Conservation (phyloP, 2,888 invertebrate genomes). For the Linnaemya vulpina region DNA sequence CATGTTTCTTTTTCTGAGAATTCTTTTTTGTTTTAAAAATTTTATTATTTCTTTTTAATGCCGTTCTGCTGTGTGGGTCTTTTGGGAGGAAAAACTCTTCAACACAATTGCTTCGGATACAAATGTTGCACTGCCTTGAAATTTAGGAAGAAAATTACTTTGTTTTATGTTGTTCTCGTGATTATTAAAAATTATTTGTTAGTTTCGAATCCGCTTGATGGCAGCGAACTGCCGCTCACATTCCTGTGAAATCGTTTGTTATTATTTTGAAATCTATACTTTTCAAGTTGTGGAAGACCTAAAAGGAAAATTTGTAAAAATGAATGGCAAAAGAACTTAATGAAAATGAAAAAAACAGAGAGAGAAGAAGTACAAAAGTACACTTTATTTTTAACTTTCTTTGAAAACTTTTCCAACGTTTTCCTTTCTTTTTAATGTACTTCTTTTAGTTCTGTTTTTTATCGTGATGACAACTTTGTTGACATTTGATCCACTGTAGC, state of each 20-base stretch:
- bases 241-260: not conserved
- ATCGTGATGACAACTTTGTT: slow-evolving; percentile 69
- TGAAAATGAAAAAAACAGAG: slow-evolving; percentile 11
- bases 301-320: slow-evolving; percentile 29
- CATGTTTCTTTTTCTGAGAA: not conserved
- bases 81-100: not conserved
- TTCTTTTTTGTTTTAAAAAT: not conserved
- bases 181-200: too few relatives aligned
- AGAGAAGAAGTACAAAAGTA: slow-evolving; percentile 5
- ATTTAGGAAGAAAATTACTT: not conserved
- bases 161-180: too few relatives aligned
- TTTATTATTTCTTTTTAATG: not conserved
- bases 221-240: not conserved
- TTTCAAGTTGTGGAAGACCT: slow-evolving; percentile 1
- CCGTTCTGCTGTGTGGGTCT: not conserved
- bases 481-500: slow-evolving; percentile 69
- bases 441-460: slow-evolving; percentile 22
- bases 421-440: not conserved
- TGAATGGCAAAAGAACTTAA: not conserved
- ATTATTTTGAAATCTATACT: not conserved
- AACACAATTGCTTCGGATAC: not conserved
- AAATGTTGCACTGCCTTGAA: not conserved
- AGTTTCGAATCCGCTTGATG: not conserved
- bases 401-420: slow-evolving; percentile 38
- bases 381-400: slow-evolving; percentile 50